Percentiles rank a stretch among this genome's conserved stretches.
These are phyloP conservation scores for Probaryconus sp. DNA, from an alignment of 1,140 invertebrate species.

Conservation along the genomic window DNA sequence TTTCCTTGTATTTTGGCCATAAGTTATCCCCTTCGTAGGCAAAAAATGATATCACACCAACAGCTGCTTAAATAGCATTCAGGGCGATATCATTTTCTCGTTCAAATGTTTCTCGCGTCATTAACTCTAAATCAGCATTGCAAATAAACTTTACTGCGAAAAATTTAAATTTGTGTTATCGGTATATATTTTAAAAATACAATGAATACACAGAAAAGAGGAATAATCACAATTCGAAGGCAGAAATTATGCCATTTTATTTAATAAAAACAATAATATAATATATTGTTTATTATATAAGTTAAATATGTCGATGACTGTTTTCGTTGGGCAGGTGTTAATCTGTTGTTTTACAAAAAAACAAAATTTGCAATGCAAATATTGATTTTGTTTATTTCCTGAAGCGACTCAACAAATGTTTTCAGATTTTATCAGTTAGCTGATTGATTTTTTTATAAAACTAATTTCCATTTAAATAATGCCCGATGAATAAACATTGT, in stretches of 20 bases:
- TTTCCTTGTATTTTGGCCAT: conserved; percentile 36
- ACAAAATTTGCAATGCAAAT: conserved; percentile 37
- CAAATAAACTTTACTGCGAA: too few species aligned
- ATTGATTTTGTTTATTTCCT: conserved; percentile 26
- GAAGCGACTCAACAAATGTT: conserved; percentile 3
- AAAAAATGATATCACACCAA: conserved; percentile 50
- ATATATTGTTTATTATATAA: too few species aligned
- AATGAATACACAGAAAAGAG: too few species aligned
- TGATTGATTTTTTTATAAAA: conserved; percentile 10
- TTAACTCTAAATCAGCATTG: too few species aligned
- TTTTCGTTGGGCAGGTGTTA: conserved; percentile 21
- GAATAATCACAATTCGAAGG: too few species aligned
- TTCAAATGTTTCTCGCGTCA: conserved; percentile 3
- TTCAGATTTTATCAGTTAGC: conserved; percentile 1
- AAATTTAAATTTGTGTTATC: too few species aligned
- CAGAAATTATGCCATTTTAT: too few species aligned
- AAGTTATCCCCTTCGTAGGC: conserved; percentile 37
- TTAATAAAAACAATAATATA: too few species aligned
- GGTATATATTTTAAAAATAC: too few species aligned
- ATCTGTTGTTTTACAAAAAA: conserved; percentile 22
- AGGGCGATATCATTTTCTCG: conserved; percentile 30
- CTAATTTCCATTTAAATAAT: too few species aligned
- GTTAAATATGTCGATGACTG: too few species aligned
- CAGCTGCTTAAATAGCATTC: conserved; percentile 51
- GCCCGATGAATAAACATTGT: too few species aligned